Base-by-base conservation (phyloP, 2,888 invertebrate species). In the Thera britannica region DNA sequence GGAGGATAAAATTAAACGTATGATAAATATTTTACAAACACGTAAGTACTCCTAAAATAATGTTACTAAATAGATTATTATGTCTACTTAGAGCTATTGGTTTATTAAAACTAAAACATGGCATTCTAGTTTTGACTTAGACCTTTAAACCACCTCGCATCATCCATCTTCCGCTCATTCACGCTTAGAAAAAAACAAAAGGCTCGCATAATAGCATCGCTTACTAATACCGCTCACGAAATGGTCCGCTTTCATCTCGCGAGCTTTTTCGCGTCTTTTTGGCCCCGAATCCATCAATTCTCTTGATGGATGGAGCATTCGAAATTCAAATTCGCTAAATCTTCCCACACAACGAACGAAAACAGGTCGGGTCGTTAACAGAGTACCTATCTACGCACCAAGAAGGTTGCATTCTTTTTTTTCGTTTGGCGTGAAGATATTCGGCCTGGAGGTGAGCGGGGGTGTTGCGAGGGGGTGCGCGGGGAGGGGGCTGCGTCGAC, bases 321-420 rank as follows among this genome's bases (percentile, higher is more conserved):
- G 90, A 90, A 91, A 92, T 92, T 93, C 91, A 93, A 93, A 93
- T 93, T 93, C 90, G 93, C 93, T 91, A 93, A 93, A 92, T 91
- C 92, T 93, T 93, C 93, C 91, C 93, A 93, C 91, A 92, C 88
- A 66, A 80, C 86, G 83, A 68, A 65, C 86, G 89, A 88, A 88
- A 91, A 92, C 90, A 86, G 89, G 89, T 88, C 89, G 87, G 85
- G 86, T 93, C 91, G 92, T 93, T 92, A 92, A 92, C 92, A 87
- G 89, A 81, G 87, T 85, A 54, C 52, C 51, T 51, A 58, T 58
- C 55, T 65, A 88, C 89, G 80, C 79, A 81, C 77, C 76, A 79
- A 76, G 79, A 84, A 82, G 81, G 81, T 78, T 85, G 82, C 62
- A 23, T 58, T 81, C 73, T 65, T 88, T 89, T 89, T 90, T 90